Base-by-base conservation (phyloP, 2,113 vertebrate genomes). In the Scytalopus superciliaris region DNA sequence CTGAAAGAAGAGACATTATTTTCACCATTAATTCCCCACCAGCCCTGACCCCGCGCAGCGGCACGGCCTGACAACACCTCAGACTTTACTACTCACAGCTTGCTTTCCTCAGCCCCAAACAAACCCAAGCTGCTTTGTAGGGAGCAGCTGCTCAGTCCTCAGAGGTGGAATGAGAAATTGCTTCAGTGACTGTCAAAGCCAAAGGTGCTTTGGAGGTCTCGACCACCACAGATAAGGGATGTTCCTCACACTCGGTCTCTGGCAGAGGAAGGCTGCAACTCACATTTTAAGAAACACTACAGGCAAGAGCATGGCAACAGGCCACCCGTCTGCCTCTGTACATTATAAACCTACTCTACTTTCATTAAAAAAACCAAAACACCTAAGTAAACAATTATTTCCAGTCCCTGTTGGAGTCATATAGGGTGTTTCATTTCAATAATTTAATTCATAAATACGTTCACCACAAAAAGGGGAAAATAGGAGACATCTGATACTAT, bases 301-400 rank as follows among this genome's bases (percentile, higher is more conserved):
- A 2, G 98, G 98, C 31, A 99, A 97, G 30, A 99, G 98, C 77
- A 98, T 2, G 10, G 60, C 57, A 72, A 55, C 23, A 50, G 33
- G 45, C 11, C 12, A 19, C 35, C 49, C 31, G 19, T 45, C 40
- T 62, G 64, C 25, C 33, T 31, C 39, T 3, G 30, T 28, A 40
- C 17, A 31, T 12, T 14, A 25, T 7, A 62, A 69, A 11, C 40
- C 33, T 50, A 14, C 16, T 35, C 23, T 35, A 5, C 17, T 77
- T 63, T 62, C 33, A 39, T 37, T 67, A 2, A 28, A 68, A 70
- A 62, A 47, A 0, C 2, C 30, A 45, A 44, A 63, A 10, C 10
- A 33, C 7, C 6, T 21, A 74, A 75, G 14, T 31, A 89, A 94
- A 88, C 19, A 73, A 50, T 18, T 75, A 67, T 63, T 62, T 73